A percentile compares a stretch with the other conserved stretches of the same genome.
These are phyloP conservation scores for Phrynocephalus guinanensis DNA, from an alignment of 2,797 vertebrate genomes.

Conservation along the genomic window DNA sequence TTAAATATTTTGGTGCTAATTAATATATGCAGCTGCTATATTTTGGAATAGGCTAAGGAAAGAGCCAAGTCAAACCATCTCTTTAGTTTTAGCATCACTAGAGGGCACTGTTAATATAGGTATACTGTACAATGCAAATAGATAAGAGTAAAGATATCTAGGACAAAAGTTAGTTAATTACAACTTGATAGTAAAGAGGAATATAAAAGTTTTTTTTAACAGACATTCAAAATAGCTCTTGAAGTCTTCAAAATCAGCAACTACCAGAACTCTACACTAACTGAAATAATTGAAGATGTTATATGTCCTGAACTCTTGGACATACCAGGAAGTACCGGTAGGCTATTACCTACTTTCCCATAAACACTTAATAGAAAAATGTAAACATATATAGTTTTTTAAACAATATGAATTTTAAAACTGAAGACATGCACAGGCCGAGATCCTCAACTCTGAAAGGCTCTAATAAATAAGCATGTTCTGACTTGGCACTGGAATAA, in stretches of 20 bases:
- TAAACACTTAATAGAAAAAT: conserved; percentile 4
- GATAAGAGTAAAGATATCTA: not conserved
- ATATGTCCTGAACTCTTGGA: not conserved
- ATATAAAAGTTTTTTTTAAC: conserved; percentile 26
- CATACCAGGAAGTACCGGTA: conserved; percentile 41
- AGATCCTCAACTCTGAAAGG: too few relatives aligned
- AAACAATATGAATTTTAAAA: too few relatives aligned
- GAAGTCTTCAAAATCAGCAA: conserved; percentile 14
- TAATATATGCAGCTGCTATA: not conserved
- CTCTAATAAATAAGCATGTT: too few relatives aligned
- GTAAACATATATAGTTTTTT: too few relatives aligned
- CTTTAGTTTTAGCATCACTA: conserved; percentile 47
- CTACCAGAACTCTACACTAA: conserved; percentile 39
- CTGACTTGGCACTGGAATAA: too few relatives aligned
- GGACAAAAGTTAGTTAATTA: conserved; percentile 47
- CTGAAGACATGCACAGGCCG: too few relatives aligned
- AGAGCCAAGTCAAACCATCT: not conserved
- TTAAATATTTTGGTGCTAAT: not conserved
- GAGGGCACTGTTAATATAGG: conserved; percentile 69
- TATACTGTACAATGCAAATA: conserved; percentile 34
- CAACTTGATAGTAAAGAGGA: not conserved
- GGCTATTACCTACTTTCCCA: conserved; percentile 21
- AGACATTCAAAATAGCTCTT: conserved; percentile 39
- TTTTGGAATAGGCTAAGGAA: not conserved
- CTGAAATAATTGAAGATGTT: conserved; percentile 35